These are phyloP conservation scores for Scaptomyza caliginosa DNA, from an alignment of 2,888 invertebrate species.

Conservation along the genomic window DNA sequence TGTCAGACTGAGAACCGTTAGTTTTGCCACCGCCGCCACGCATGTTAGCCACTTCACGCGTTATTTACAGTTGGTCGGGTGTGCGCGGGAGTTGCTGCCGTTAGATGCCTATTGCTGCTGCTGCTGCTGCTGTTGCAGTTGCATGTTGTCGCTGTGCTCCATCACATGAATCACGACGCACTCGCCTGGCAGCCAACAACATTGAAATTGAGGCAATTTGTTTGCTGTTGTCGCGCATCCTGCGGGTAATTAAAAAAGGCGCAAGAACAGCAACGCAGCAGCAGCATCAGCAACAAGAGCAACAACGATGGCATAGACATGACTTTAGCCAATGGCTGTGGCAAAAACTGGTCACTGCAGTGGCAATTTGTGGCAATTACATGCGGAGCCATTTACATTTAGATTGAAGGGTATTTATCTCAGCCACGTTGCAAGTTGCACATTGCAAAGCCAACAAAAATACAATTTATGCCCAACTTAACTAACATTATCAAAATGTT, in stretches of 20 bases:
- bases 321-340: conserved; percentile 69
- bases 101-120: conserved; percentile 66
- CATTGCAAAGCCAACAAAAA: conserved; percentile 13
- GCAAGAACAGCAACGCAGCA: conserved; percentile 69
- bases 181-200: conserved; percentile 72
- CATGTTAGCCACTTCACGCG: conserved; percentile 78
- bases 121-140: conserved; percentile 51
- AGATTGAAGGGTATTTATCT: conserved; percentile 81
- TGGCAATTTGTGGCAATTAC: conserved; percentile 82
- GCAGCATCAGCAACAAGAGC: conserved; percentile 45
- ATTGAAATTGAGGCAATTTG: conserved; percentile 81
- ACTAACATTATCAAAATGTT: conserved; percentile 57
- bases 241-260: conserved; percentile 81
- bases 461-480: conserved; percentile 33
- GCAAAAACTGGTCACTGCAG: conserved; percentile 80
- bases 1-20: conserved; percentile 63
- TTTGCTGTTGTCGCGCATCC: conserved; percentile 81
- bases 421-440: conserved; percentile 53
- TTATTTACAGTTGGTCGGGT: conserved; percentile 74
- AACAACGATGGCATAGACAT: conserved; percentile 61
- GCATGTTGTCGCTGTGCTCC: conserved; percentile 70
- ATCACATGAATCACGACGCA: conserved; percentile 78
- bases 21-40: conserved; percentile 75
- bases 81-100: conserved; percentile 67
- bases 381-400: conserved; percentile 82